These are phyloP conservation scores for Tricholauxania praeusta DNA, from an alignment of 2,888 invertebrate genomes.

Conservation along the genomic window DNA sequence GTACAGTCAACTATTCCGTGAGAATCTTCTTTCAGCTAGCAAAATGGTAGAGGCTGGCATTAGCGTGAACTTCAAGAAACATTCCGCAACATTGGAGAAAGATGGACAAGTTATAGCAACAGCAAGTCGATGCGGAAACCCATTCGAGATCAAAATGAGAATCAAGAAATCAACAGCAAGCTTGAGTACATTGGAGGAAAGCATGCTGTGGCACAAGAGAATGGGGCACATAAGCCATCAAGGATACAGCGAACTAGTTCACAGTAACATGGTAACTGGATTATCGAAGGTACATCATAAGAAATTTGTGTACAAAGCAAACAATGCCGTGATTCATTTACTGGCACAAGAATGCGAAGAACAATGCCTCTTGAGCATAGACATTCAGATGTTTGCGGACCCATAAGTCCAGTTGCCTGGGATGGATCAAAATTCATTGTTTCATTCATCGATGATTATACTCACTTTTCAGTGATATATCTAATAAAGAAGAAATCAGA, in stretches of 20 bases:
- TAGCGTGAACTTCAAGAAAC: too few species aligned
- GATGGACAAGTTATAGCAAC: too few species aligned
- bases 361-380: background rate
- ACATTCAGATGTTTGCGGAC: background rate
- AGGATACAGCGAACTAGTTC: too few species aligned
- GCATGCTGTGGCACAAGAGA: too few species aligned
- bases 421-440: background rate
- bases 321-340: background rate
- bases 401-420: too few species aligned
- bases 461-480: background rate
- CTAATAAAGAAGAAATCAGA: background rate
- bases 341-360: background rate
- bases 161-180: background rate
- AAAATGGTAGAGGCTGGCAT: slow-evolving; percentile 47
- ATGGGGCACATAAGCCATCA: too few species aligned
- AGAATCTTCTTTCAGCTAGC: slow-evolving; percentile 55
- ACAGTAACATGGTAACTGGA: too few species aligned
- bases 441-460: background rate
- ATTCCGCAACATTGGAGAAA: too few species aligned
- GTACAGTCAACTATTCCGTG: slow-evolving; percentile 32
- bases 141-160: background rate
- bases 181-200: too few species aligned
- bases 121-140: too few species aligned
- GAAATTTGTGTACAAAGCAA: background rate
- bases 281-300: too few species aligned